These are phyloP conservation scores for Dendrolimus kikuchii DNA, from an alignment of 1,140 invertebrate species.

Conservation along the genomic window DNA sequence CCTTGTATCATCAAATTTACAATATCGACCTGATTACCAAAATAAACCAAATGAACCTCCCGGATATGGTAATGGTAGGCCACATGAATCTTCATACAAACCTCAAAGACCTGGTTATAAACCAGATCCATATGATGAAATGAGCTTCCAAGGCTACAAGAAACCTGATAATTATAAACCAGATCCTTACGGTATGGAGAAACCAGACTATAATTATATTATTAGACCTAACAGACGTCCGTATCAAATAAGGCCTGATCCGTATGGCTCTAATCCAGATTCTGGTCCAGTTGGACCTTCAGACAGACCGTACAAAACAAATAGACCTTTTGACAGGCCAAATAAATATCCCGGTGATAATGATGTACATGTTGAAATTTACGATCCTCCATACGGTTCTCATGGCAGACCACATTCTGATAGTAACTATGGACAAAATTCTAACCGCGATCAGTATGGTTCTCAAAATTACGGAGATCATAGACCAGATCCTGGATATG, in stretches of 20 bases:
- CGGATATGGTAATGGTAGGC: constrained; percentile 48
- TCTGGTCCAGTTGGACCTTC: constrained; percentile 22
- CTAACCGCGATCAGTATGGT: constrained; percentile 1
- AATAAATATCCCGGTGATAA: constrained; percentile 34
- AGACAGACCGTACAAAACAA: constrained; percentile 28
- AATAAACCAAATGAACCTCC: constrained; percentile 41
- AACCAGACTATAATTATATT: constrained; percentile 47
- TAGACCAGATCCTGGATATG: constrained; percentile 5
- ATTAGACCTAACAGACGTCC: constrained; percentile 49
- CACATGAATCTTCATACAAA: constrained; percentile 43
- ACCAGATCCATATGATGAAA: constrained; percentile 31
- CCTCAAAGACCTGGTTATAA: constrained; percentile 26
- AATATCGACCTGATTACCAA: constrained; percentile 41
- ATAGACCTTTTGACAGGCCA: constrained; percentile 21
- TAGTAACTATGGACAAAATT: constrained; percentile 15
- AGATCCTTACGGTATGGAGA: constrained; percentile 18
- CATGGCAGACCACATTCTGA: background rate
- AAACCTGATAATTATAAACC: too few relatives aligned
- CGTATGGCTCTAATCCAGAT: constrained; percentile 7
- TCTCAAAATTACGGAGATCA: constrained; percentile 26
- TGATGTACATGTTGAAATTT: constrained; percentile 51
- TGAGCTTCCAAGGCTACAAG: constrained; percentile 28
- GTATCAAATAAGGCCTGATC: constrained; percentile 19
- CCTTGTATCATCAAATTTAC: constrained; percentile 14
- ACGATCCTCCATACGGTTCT: constrained; percentile 48